phyloP scores from a whole-genome alignment of 2,113 vertebrate species.

The Speoplatyrhinus poulsoni region DNA sequence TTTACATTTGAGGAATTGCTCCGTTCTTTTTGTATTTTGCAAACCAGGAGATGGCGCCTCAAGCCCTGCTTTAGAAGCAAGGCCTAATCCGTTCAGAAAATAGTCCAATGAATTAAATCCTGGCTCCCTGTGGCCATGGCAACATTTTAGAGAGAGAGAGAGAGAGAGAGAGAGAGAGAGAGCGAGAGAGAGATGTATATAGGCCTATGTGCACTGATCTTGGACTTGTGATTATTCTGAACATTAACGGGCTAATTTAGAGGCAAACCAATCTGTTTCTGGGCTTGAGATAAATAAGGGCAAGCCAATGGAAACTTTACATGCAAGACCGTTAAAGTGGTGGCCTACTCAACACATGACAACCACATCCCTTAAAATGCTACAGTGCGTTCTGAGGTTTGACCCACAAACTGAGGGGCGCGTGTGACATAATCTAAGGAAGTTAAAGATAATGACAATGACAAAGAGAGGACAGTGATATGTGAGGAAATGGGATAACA shows the following conservation, averaged over 20 bases:
- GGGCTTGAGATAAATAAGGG: no score
- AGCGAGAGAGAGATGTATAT: not conserved
- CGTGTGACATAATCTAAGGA: no score
- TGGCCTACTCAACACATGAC: no score
- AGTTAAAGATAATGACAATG: no score
- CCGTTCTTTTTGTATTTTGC: not conserved
- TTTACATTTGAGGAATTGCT: not conserved
- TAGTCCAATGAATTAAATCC: conserved; percentile 62
- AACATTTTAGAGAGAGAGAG: conserved; percentile 69
- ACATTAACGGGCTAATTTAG: not conserved
- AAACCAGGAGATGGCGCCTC: conserved; percentile 56
- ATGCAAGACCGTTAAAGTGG: no score
- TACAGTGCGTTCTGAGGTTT: no score
- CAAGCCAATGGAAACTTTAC: no score
- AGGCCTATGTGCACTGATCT: not conserved
- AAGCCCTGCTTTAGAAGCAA: conserved; percentile 22
- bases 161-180: not conserved
- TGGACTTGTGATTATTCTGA: not conserved
- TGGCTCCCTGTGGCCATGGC: conserved; percentile 65
- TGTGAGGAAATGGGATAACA: no score
- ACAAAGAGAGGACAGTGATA: no score
- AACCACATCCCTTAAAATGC: no score
- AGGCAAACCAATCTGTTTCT: no score
- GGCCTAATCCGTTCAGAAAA: conserved; percentile 55
- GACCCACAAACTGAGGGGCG: no score